Percentiles rank a stretch among this genome's conserved stretches.
Conservation (phyloP, 1,140 invertebrate genomes). For the Nilaparvata lugens region DNA sequence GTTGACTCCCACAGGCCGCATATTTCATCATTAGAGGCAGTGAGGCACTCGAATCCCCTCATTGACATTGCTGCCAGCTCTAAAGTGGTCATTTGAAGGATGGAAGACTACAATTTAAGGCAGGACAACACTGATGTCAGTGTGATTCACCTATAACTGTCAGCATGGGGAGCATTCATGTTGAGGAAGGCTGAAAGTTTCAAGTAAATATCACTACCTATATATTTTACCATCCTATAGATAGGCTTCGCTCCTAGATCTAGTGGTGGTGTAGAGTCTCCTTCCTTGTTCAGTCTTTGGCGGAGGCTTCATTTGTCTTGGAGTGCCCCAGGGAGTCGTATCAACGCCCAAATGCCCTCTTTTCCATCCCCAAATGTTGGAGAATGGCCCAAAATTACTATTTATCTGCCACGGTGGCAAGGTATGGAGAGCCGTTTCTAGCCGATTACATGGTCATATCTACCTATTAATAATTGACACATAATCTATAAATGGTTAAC, state of each 20-base stretch:
- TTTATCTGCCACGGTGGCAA: too few species aligned
- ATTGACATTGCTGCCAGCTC: conserved; percentile 31
- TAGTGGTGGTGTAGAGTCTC: background rate
- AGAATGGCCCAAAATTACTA: background rate
- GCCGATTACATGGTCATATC: too few species aligned
- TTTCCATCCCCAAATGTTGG: background rate
- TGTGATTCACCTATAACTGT: too few species aligned
- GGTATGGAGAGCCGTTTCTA: too few species aligned
- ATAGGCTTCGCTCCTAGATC: too few species aligned
- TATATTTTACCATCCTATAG: background rate
- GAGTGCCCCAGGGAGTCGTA: background rate
- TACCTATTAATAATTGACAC: too few species aligned
- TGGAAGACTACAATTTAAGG: conserved; percentile 25
- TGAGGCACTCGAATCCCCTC: conserved; percentile 12
- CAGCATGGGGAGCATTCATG: too few species aligned
- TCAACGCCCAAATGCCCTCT: background rate
- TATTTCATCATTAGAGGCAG: conserved; percentile 37
- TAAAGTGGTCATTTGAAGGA: conserved; percentile 40
- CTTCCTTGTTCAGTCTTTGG: background rate
- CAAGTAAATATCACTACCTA: background rate
- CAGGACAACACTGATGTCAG: too few species aligned
- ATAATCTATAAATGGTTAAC: too few species aligned
- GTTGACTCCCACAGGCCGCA: conserved; percentile 27
- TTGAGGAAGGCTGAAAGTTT: too few species aligned
- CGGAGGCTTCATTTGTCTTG: background rate